Evolutionary conservation across 2,113 vertebrate species (phyloP).

Genomic region (Sigmodon hispidus): DNA sequence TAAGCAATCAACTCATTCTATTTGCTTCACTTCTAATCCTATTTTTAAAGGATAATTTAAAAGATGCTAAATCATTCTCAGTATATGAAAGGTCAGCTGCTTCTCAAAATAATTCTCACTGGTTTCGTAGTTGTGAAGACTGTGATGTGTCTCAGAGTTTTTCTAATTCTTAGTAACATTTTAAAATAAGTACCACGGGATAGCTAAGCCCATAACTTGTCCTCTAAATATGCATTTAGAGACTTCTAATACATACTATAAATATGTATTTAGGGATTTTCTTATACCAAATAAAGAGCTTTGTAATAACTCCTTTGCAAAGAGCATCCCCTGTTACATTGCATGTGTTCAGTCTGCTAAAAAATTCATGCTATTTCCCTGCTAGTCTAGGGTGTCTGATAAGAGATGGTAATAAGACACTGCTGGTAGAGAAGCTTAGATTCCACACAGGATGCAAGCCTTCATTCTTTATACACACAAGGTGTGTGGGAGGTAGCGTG

Average conservation of each 20-base stretch:
- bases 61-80: not conserved
- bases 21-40: constrained; percentile 40
- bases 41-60: constrained; percentile 50
- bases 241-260: constrained; percentile 74
- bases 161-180: constrained; percentile 74
- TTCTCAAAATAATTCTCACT: constrained; percentile 49
- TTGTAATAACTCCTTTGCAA: constrained; percentile 70
- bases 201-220: constrained; percentile 68
- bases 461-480: constrained; percentile 60
- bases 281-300: constrained; percentile 72
- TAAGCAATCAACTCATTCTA: constrained; percentile 20
- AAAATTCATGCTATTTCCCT: constrained; percentile 78
- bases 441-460: constrained; percentile 49
- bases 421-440: constrained; percentile 59
- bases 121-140: constrained; percentile 33
- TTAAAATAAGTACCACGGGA: constrained; percentile 69
- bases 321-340: constrained; percentile 59
- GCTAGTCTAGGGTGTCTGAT: constrained; percentile 63
- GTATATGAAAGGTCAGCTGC: constrained; percentile 47
- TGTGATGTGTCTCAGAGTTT: constrained; percentile 52
- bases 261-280: constrained; percentile 77
- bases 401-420: constrained; percentile 72
- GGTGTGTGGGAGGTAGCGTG: not conserved
- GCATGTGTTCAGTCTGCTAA: constrained; percentile 64
- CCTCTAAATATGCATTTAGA: constrained; percentile 75